A percentile compares a stretch with the other conserved stretches of the same genome.
phyloP scores from a whole-genome alignment of 2,797 vertebrate species.

The Lophius americanus region DNA sequence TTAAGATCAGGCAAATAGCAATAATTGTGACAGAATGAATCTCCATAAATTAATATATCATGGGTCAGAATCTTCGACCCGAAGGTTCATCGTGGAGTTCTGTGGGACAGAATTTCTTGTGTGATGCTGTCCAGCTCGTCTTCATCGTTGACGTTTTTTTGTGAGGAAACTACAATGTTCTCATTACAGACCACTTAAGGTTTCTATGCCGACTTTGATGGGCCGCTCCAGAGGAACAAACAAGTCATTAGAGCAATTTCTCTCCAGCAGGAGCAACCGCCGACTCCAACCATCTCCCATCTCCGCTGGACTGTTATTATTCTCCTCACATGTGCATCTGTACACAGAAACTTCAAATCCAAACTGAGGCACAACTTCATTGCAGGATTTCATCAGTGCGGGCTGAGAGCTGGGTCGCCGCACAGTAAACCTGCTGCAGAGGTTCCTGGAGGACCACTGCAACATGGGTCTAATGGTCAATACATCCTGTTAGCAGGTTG shows the following conservation, averaged over 20 bases:
- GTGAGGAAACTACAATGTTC: constrained; percentile 43
- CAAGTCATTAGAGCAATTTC: constrained; percentile 56
- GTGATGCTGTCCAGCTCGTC: constrained; percentile 12
- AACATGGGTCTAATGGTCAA: not conserved
- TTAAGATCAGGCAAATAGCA: no score
- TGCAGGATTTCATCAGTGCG: constrained; percentile 41
- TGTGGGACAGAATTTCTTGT: not conserved
- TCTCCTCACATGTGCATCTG: constrained; percentile 35
- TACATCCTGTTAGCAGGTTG: not conserved
- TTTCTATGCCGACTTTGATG: constrained; percentile 31
- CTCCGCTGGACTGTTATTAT: constrained; percentile 50
- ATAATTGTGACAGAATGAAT: no score
- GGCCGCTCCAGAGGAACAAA: constrained; percentile 50
- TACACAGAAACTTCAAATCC: constrained; percentile 23
- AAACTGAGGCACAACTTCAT: constrained; percentile 29
- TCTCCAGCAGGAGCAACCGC: constrained; percentile 10
- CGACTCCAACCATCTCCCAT: not conserved
- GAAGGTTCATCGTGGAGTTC: no score
- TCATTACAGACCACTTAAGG: constrained; percentile 28
- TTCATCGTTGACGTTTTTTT: constrained; percentile 21
- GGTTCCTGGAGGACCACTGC: not conserved
- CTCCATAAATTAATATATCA: no score
- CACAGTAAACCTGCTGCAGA: constrained; percentile 29
- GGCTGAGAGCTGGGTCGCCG: constrained; percentile 21
- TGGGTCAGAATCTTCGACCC: no score